These are phyloP conservation scores for Osmerus eperlanus DNA, from an alignment of 2,113 vertebrate genomes.

Conservation along the genomic window DNA sequence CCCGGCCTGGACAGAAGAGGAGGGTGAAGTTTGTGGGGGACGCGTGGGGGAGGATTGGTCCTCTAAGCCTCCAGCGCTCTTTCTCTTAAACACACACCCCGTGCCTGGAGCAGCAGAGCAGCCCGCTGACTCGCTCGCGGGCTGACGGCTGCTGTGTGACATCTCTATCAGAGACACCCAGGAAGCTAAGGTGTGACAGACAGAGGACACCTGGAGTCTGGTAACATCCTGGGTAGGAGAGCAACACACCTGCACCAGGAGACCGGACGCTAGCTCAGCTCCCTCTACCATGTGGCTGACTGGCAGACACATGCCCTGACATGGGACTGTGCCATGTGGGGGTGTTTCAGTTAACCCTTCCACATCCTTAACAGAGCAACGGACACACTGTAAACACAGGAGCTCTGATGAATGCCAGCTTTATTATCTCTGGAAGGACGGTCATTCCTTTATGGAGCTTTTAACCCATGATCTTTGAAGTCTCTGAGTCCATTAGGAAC, in stretches of 20 bases:
- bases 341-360: slow-evolving; percentile 9
- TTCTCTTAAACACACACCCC: background rate
- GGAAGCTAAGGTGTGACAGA: background rate
- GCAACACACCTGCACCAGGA: slow-evolving; percentile 27
- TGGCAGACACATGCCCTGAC: slow-evolving; percentile 58
- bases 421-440: background rate
- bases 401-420: slow-evolving; percentile 4
- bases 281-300: slow-evolving; percentile 48
- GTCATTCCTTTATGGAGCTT: background rate
- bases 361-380: slow-evolving; percentile 7
- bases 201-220: background rate
- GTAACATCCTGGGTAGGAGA: slow-evolving; percentile 13
- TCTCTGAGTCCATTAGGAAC: slow-evolving; percentile 38
- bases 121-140: background rate
- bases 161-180: slow-evolving; percentile 17
- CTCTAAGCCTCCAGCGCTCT: background rate
- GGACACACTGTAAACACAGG: slow-evolving; percentile 13
- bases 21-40: background rate
- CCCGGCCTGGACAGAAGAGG: background rate
- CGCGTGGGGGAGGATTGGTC: background rate
- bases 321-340: slow-evolving; percentile 58
- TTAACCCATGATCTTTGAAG: background rate
- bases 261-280: slow-evolving; percentile 33
- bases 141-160: slow-evolving; percentile 15
- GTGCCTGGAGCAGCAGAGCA: slow-evolving; percentile 12